phyloP scores from a whole-genome alignment of 2,797 vertebrate genomes.

The Buphagus erythrorhynchus region DNA sequence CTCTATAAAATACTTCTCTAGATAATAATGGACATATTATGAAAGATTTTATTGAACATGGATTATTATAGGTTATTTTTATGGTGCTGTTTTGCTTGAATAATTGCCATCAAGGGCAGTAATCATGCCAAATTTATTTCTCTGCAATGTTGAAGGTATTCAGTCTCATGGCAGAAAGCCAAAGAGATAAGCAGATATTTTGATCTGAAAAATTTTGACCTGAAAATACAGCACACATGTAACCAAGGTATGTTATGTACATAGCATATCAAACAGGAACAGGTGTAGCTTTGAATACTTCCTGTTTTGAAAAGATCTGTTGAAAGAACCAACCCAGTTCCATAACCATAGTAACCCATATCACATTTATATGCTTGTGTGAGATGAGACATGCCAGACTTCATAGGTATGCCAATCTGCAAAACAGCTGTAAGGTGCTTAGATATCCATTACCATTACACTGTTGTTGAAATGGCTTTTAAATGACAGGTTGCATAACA shows the following conservation, averaged over 20 bases:
- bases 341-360: background rate
- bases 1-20: slow-evolving; percentile 6
- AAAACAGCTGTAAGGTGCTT: background rate
- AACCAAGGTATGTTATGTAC: background rate
- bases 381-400: background rate
- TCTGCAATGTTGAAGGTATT: background rate
- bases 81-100: background rate
- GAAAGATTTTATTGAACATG: slow-evolving; percentile 3
- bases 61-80: slow-evolving; percentile 15
- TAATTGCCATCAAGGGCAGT: background rate
- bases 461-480: background rate
- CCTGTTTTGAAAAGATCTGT: background rate
- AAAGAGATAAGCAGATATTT: background rate
- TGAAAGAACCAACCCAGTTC: background rate
- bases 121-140: background rate
- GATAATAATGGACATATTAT: slow-evolving; percentile 2
- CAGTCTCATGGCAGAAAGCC: background rate
- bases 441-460: background rate
- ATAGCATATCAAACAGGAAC: background rate
- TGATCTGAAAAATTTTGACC: background rate
- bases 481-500: background rate
- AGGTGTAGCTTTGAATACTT: background rate
- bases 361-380: background rate
- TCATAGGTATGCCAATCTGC: background rate
- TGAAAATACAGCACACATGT: background rate